Base-by-base conservation (phyloP, 2,888 invertebrate species). In the Hirtodrosophila histrioides region DNA sequence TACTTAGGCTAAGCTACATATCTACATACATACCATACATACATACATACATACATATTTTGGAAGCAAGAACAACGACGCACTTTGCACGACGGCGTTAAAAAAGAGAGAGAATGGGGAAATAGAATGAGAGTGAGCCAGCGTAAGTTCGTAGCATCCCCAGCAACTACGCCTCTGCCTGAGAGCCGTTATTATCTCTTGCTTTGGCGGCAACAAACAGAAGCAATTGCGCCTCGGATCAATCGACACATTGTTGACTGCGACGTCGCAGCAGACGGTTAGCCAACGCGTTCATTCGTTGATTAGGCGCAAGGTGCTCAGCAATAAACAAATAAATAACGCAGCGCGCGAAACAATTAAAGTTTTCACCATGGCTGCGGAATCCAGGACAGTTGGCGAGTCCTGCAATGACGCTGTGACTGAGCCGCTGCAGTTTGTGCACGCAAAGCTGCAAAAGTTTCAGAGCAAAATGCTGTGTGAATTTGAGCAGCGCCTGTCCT, bases 401-500 rank as follows among this genome's bases (percentile, higher is more conserved):
- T 45, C 53, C 48, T 39, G 45, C 45, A 27, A 17, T 17, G 17
- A 2, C 17, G 17, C 17, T 17, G 17, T 17, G 1, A 11, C 33
- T 4, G 62, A 70, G 27, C 88, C 78, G 73, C 37, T 74, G 10
- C 54, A 78, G 3, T 78, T 85, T 54, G 73, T 89, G 51, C 83
- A 78, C 41, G 80, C 86, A 7, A 89, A 83, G 29, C 50, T 89
- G 55, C 77, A 88, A 76, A 78, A 66, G 24, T 89, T 91, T 51
- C 90, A 89, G 45, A 57, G 64, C 2, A 81, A 68, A 27, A 74
- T 90, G 31, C 27, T 91, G 40, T 56, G 69, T 43, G 91, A 92
- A 24, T 85, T 91, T 5, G 85, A 91, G 17, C 86, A 81, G 55
- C 89, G 91, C 17, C 78, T 92, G 27, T 81, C 85, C 11, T 77